Evolutionary conservation across 1,140 invertebrate genomes (phyloP), one percentile per base, ranked within the genome.

Genomic region (Cyrtorhinus lividipennis): DNA sequence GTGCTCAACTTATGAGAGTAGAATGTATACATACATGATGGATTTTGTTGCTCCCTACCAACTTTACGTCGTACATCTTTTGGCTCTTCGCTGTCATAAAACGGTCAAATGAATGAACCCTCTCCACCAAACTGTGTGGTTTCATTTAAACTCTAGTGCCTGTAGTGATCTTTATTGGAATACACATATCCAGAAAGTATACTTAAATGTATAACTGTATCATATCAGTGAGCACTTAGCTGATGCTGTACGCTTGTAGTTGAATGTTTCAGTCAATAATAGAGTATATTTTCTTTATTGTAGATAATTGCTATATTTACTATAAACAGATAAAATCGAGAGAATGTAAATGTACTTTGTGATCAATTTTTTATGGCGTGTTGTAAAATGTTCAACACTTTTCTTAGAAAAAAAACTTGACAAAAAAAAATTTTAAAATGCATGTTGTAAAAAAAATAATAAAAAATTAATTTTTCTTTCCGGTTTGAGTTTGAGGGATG

Each of bases 261-360:
- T 53, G 38, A 46, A 64, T 61, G 63, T 64, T 64, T 64, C 59
- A 10, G 48, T 53, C 48, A 53, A 53, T 22, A 20, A 64, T 53
- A 61, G 58, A 64, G 27, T 64, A 61, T 64, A 64, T 64, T 64
- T 61, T 64, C 63, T 64, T 64, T 61, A 64, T 53, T 56, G 25
- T 60, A 30, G 24, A 44, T 13, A 48, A 62, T 26, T 30, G 58
- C 58, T 59, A 59, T 57, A 23, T 23, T 30, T 59, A 27, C 27
- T 59, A 53, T 53, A 53, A 53, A 53, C 20, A 38, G 15, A 38
- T 38, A 38, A 38, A 38, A n/a, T n/a, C 15, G 30, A 13, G 20
- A 57, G 20, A 57, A 57, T 24, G 20, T 59, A 59, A 59, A 59
- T n/a, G 58, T 59, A 27, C 27, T 27, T 59, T 59, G 58, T 59